Evolutionary conservation across 2,797 vertebrate genomes (phyloP), one percentile per base, ranked within the genome.

Genomic region (Danio choprae): DNA sequence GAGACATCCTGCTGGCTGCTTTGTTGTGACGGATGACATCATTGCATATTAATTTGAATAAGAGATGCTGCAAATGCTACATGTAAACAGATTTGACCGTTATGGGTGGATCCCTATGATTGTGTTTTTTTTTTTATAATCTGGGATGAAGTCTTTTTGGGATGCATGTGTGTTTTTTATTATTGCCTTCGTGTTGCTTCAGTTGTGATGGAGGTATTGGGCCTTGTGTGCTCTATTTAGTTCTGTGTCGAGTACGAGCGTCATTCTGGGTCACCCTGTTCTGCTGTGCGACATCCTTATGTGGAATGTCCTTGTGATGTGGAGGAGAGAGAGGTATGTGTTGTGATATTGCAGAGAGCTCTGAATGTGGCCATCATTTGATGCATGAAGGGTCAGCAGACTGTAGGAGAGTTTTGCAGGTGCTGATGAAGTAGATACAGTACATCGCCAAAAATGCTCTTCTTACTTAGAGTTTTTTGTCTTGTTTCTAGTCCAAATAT

Each of bases 191-290:
- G 74, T 20, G 36, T 40, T 88, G 86, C 74, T 83, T 83, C 82
- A 86, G 63, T 18, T 74, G 10, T 68, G 74, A 74, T 68, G 15
- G 78, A 86, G 59, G 29, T 36, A 55, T 62, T 55, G 11, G 46
- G 84, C 71, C 88, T 84, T 83, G 65, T 83, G 89, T 63, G 89
- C 87, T 85, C 88, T 85, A 81, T 88, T 90, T 90, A 92, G 93
- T 92, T 93, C 50, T 46, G 74, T 77, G 68, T n/a, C 12, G 44
- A 67, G 13, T 73, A 18, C 13, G 46, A 20, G n/a, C 36, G 68
- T 81, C 69, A 87, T 89, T 84, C 84, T 92, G 86, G 88, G 91
- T 84, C 90, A 90, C 84, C 83, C 81, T 88, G 85, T 88, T 89
- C 88, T 83, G 74, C 15, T 85, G 70, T 79, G 81, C 79, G 85